These are phyloP conservation scores for Pelodytes ibericus DNA, from an alignment of 2,797 vertebrate species.

Conservation along the genomic window DNA sequence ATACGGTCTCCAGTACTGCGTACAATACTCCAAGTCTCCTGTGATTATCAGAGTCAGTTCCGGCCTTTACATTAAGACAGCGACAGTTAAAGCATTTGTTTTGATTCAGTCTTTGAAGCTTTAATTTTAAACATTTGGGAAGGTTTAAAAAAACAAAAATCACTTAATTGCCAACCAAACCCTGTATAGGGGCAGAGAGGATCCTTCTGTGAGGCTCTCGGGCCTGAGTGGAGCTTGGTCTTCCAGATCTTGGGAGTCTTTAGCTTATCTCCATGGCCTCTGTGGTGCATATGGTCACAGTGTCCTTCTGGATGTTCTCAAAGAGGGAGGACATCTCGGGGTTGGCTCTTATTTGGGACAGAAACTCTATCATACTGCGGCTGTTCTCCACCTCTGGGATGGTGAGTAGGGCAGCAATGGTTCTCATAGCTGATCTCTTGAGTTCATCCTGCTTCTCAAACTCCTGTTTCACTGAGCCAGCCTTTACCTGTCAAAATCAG, in stretches of 20 bases:
- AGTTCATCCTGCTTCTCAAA: constrained; percentile 97
- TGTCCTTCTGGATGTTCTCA: constrained; percentile 89
- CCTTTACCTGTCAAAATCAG: constrained; percentile 90
- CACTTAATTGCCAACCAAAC: too few relatives aligned
- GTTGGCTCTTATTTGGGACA: constrained; percentile 85
- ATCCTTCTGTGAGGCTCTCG: too few relatives aligned
- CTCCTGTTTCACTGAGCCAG: constrained; percentile 93
- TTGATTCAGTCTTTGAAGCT: too few relatives aligned
- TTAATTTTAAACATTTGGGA: too few relatives aligned
- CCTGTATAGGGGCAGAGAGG: too few relatives aligned
- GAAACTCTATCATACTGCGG: constrained; percentile 88
- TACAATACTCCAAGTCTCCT: too few relatives aligned
- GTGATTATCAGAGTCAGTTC: too few relatives aligned
- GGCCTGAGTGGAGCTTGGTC: too few relatives aligned
- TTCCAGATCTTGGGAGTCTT: constrained; percentile 13
- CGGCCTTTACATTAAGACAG: too few relatives aligned
- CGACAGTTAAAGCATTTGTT: too few relatives aligned
- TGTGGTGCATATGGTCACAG: constrained; percentile 61
- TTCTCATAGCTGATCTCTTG: constrained; percentile 91
- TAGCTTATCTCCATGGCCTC: constrained; percentile 90
- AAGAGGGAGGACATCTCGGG: constrained; percentile 87
- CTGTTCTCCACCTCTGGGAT: constrained; percentile 89
- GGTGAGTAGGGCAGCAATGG: constrained; percentile 87
- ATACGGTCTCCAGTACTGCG: too few relatives aligned
- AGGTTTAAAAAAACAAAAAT: too few relatives aligned